Evolutionary conservation across 2,797 vertebrate species (phyloP).

Genomic region (Pipistrellus nathusii): DNA sequence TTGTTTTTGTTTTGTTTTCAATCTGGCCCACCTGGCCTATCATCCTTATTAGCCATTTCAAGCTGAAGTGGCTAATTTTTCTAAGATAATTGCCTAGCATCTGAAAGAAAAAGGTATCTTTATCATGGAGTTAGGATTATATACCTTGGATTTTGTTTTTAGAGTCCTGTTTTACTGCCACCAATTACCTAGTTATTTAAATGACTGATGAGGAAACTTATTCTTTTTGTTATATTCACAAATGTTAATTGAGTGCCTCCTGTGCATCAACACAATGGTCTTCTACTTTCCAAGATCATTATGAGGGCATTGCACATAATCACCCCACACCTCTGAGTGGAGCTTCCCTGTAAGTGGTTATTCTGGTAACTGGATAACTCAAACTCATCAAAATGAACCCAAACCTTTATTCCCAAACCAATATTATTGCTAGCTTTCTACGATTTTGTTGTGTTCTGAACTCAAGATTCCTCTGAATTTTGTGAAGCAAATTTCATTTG

Average conservation of each 20-base stretch:
- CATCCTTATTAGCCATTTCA: neutral
- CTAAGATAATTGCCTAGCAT: neutral
- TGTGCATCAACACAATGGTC: neutral
- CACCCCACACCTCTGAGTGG: neutral
- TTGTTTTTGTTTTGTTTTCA: too few species aligned
- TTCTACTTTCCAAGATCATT: neutral
- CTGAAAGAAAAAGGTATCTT: neutral
- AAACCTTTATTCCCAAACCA: neutral
- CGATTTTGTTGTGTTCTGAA: neutral
- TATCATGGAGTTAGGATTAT: neutral
- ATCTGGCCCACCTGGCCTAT: neutral
- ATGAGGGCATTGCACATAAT: neutral
- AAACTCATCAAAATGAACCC: neutral
- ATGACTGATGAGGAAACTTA: neutral
- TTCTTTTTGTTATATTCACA: constrained; percentile 15
- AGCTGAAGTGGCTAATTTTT: neutral
- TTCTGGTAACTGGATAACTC: neutral
- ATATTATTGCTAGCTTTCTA: fast-evolving
- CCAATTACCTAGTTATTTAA: neutral
- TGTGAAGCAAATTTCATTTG: constrained; percentile 33
- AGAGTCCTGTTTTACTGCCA: neutral
- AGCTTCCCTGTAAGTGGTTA: neutral
- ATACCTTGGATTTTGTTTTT: neutral
- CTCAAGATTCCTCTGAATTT: neutral
- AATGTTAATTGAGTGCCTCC: neutral